phyloP scores from a whole-genome alignment of 2,113 vertebrate species.

The Prochilodus magdalenae region DNA sequence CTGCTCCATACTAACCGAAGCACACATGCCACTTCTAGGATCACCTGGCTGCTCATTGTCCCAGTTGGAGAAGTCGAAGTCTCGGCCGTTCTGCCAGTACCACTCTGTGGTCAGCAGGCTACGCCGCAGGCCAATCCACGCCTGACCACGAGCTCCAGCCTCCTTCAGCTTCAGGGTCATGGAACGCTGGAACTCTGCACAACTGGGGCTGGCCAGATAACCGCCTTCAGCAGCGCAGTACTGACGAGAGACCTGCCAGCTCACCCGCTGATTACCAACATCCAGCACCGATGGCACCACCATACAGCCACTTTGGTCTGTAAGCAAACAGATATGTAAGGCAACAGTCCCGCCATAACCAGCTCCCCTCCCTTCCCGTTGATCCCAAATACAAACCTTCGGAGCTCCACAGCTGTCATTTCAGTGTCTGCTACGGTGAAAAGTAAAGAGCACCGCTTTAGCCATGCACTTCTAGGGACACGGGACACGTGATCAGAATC shows the following conservation, averaged over 20 bases:
- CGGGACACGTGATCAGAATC: no score
- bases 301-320: conserved; percentile 66
- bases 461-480: no score
- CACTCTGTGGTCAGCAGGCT: conserved; percentile 58
- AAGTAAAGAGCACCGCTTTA: no score
- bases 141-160: fast-evolving
- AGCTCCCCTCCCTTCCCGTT: no score
- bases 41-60: conserved; percentile 55
- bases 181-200: fast-evolving
- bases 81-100: conserved; percentile 64
- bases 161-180: neutral
- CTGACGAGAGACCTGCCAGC: conserved; percentile 61
- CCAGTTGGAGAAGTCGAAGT: conserved; percentile 56
- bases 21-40: conserved; percentile 57
- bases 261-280: fast-evolving
- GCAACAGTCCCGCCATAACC: no score
- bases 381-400: no score
- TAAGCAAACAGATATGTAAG: neutral
- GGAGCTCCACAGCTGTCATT: no score
- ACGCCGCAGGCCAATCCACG: conserved; percentile 73
- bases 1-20: conserved; percentile 24
- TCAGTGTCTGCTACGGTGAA: no score
- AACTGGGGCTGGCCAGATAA: conserved; percentile 55
- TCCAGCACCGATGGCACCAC: conserved; percentile 22
- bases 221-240: neutral